Percentiles rank a stretch among this genome's conserved stretches.
phyloP scores from a whole-genome alignment of 2,113 vertebrate genomes.

The Psettodes erumei region DNA sequence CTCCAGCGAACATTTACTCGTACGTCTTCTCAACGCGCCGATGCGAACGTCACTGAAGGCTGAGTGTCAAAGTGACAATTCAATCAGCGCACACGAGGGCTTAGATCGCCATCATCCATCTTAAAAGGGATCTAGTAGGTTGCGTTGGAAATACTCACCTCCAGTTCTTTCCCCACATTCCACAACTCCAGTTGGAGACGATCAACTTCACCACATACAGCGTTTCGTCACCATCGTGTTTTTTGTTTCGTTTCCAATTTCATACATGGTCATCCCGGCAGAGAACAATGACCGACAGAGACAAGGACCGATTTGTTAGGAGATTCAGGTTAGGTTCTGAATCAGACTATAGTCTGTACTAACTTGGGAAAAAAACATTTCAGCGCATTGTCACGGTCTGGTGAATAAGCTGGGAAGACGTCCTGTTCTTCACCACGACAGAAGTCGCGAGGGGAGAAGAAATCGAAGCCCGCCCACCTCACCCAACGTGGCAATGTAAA shows the following conservation, averaged over 20 bases:
- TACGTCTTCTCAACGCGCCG: conserved; percentile 29
- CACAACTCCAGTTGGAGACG: not conserved
- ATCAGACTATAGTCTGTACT: not conserved
- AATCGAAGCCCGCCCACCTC: not conserved
- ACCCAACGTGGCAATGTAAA: not conserved
- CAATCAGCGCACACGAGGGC: conserved; percentile 40
- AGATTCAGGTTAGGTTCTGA: not conserved
- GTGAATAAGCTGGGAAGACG: not conserved
- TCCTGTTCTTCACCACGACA: not conserved
- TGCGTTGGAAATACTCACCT: conserved; percentile 1
- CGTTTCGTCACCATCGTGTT: not conserved
- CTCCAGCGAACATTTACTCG: conserved; percentile 15
- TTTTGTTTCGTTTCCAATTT: not conserved
- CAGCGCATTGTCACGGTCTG: not conserved
- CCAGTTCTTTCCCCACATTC: not conserved
- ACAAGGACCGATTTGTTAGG: no score
- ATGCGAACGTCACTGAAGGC: conserved; percentile 30
- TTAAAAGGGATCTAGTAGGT: conserved; percentile 26
- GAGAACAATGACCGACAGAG: not conserved
- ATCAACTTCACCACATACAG: not conserved
- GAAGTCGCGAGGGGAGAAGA: conserved; percentile 6
- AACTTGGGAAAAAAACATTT: not conserved
- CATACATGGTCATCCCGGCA: not conserved
- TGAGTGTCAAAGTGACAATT: conserved; percentile 50
- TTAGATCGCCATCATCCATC: conserved; percentile 27